A percentile compares a stretch with the other conserved stretches of the same genome.
phyloP scores from a whole-genome alignment of 2,113 vertebrate species.

The Triplophysa rosa region DNA sequence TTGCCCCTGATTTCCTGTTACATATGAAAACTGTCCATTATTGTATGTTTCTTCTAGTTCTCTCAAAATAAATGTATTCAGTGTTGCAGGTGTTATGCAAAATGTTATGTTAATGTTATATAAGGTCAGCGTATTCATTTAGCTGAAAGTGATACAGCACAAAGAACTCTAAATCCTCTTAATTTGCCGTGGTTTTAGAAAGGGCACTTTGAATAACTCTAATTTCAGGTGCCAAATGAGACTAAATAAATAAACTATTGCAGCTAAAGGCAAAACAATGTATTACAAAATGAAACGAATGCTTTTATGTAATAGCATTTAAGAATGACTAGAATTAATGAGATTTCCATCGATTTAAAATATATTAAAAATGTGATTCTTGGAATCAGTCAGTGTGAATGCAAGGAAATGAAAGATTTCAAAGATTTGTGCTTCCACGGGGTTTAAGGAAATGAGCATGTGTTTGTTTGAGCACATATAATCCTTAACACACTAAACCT shows the following conservation, averaged over 20 bases:
- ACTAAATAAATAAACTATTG: too few relatives aligned
- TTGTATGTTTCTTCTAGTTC: background rate
- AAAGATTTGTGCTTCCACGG: background rate
- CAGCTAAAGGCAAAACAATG: too few relatives aligned
- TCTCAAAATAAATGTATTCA: background rate
- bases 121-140: background rate
- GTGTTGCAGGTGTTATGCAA: background rate
- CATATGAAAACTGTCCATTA: background rate
- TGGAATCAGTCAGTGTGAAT: background rate
- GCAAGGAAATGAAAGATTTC: background rate
- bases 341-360: background rate
- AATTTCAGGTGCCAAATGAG: too few relatives aligned
- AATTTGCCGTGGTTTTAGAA: background rate
- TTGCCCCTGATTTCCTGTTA: background rate
- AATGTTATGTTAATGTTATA: background rate
- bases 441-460: background rate
- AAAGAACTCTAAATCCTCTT: background rate
- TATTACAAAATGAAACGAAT: background rate
- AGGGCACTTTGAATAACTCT: background rate
- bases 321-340: background rate
- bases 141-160: background rate
- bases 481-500: slow-evolving; percentile 24
- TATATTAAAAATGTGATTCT: background rate
- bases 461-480: slow-evolving; percentile 30
- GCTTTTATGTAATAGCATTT: too few relatives aligned